Evolutionary conservation across 2,888 invertebrate genomes (phyloP).

Genomic region (Sycophila texana): DNA sequence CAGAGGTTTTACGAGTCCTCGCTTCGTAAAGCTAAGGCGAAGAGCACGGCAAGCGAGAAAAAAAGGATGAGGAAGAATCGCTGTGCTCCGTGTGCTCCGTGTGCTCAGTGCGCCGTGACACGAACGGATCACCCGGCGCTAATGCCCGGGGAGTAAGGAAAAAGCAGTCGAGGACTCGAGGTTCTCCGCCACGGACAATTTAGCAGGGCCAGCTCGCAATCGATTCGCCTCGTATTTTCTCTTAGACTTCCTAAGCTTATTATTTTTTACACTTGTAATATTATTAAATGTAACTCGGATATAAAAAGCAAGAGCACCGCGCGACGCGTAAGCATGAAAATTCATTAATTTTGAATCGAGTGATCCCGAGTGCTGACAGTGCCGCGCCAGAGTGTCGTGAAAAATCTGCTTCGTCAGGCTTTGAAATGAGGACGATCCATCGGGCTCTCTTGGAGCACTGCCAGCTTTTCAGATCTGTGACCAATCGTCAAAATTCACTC

Average conservation of each 20-base stretch:
- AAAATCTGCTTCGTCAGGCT: slow-evolving; percentile 47
- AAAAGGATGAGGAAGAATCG: neutral
- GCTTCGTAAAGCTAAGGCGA: neutral
- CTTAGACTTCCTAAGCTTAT: too few species aligned
- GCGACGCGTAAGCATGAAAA: too few species aligned
- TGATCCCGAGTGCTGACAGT: too few species aligned
- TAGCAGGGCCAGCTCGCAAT: neutral
- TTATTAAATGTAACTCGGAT: too few species aligned
- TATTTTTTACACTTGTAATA: too few species aligned
- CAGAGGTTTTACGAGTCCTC: too few species aligned
- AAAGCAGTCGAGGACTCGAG: neutral
- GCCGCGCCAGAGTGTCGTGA: neutral
- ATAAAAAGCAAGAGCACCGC: too few species aligned
- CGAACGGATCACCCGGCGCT: slow-evolving; percentile 9
- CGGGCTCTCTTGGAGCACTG: neutral
- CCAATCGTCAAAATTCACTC: too few species aligned
- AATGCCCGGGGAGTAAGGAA: slow-evolving; percentile 2
- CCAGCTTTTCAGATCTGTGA: too few species aligned
- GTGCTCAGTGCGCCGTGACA: slow-evolving; percentile 3
- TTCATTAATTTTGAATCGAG: too few species aligned
- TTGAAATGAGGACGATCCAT: slow-evolving; percentile 26
- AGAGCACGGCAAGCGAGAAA: neutral
- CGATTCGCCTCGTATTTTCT: too few species aligned
- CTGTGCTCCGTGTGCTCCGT: neutral
- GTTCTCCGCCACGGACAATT: slow-evolving; percentile 12